Conservation (phyloP, 2,113 vertebrate species). For the Bos indicus region DNA sequence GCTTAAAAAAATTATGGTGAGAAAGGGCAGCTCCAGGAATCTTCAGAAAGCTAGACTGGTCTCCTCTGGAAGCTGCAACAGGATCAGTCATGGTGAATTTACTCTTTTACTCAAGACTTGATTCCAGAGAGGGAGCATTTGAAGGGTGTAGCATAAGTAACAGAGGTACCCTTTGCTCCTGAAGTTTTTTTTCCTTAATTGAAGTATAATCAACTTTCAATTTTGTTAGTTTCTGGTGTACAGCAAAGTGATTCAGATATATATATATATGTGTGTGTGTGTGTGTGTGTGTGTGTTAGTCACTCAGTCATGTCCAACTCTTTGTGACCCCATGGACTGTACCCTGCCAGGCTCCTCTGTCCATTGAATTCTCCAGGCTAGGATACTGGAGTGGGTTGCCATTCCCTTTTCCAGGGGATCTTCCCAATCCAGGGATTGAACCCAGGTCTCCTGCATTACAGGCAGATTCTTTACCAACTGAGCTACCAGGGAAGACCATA, state of each 20-base stretch:
- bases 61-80: not conserved
- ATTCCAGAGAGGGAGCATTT: not conserved
- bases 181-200: not conserved
- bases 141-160: no score
- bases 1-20: not conserved
- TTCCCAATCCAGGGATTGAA: not conserved
- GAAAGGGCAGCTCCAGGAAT: not conserved
- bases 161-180: not conserved
- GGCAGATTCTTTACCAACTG: not conserved
- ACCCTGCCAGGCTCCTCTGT: not conserved
- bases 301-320: not conserved
- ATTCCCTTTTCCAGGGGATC: not conserved
- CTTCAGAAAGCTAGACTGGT: not conserved
- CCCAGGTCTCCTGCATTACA: not conserved
- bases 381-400: not conserved
- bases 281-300: not conserved
- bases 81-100: no score
- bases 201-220: not conserved
- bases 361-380: not conserved
- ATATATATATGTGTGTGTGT: not conserved
- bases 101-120: not conserved
- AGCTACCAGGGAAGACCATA: not conserved
- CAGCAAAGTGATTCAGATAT: not conserved
- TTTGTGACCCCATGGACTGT: not conserved
- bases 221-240: not conserved